Conservation (phyloP, 2,113 vertebrate species). For the Plotosus lineatus region DNA sequence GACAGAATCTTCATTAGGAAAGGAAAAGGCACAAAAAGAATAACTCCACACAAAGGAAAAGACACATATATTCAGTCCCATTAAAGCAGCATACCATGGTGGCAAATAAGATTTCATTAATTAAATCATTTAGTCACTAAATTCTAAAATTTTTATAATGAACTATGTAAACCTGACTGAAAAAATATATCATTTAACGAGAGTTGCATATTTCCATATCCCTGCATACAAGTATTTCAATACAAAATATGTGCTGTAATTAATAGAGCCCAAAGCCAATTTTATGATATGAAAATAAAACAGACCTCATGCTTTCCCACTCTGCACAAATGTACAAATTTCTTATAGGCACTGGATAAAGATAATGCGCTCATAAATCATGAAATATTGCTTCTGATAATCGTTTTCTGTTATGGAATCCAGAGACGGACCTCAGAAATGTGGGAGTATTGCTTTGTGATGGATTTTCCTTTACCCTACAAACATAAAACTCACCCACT, state of each 20-base stretch:
- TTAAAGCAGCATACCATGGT: neutral
- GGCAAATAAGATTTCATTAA: neutral
- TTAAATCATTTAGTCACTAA: neutral
- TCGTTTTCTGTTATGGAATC: neutral
- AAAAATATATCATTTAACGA: neutral
- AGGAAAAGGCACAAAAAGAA: neutral
- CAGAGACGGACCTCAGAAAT: conserved; percentile 1
- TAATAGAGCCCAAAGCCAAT: neutral
- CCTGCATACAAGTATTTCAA: neutral
- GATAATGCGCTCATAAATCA: neutral
- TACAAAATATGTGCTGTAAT: neutral
- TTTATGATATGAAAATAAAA: neutral
- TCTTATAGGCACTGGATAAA: neutral
- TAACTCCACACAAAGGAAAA: neutral
- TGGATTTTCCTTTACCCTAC: neutral
- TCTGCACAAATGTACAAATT: neutral
- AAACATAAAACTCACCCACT: neutral
- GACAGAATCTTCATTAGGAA: neutral
- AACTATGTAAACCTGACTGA: no score
- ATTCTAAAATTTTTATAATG: no score
- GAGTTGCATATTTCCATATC: neutral
- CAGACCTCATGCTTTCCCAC: neutral
- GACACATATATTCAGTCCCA: neutral
- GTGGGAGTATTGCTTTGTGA: neutral
- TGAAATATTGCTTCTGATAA: neutral